Conservation (phyloP, 2,888 invertebrate genomes). For the Sylvicola fuscatus region DNA sequence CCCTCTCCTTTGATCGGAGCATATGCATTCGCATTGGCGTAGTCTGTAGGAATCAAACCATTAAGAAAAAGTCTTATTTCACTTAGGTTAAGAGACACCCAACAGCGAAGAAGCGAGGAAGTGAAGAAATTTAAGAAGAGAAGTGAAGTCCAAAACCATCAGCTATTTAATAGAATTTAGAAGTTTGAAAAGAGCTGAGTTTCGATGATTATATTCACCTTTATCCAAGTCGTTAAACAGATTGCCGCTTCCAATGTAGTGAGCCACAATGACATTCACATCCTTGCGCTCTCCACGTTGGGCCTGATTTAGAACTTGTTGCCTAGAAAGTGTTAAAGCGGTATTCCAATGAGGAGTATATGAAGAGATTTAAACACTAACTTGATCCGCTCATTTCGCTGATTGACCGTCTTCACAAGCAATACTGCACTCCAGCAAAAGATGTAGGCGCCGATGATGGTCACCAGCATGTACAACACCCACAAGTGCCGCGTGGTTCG, state of each 20-base stretch:
- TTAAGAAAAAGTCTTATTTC: neutral
- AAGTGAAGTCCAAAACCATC: neutral
- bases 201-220: constrained; percentile 28
- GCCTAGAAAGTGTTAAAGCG: too few species aligned
- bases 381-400: too few species aligned
- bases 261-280: constrained; percentile 53
- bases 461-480: too few species aligned
- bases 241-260: constrained; percentile 66
- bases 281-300: neutral
- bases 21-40: constrained; percentile 51
- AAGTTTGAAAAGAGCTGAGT: too few species aligned
- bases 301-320: neutral
- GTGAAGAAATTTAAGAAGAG: neutral
- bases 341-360: too few species aligned
- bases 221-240: constrained; percentile 60
- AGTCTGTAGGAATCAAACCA: constrained; percentile 14
- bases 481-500: too few species aligned
- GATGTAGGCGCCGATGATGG: too few species aligned
- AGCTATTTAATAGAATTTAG: neutral
- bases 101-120: neutral
- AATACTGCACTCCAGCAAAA: too few species aligned
- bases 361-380: too few species aligned
- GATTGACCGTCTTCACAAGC: too few species aligned
- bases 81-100: neutral
- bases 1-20: constrained; percentile 54